Base-by-base conservation (phyloP, 2,797 vertebrate species). In the Craterocephalus amniculus region DNA sequence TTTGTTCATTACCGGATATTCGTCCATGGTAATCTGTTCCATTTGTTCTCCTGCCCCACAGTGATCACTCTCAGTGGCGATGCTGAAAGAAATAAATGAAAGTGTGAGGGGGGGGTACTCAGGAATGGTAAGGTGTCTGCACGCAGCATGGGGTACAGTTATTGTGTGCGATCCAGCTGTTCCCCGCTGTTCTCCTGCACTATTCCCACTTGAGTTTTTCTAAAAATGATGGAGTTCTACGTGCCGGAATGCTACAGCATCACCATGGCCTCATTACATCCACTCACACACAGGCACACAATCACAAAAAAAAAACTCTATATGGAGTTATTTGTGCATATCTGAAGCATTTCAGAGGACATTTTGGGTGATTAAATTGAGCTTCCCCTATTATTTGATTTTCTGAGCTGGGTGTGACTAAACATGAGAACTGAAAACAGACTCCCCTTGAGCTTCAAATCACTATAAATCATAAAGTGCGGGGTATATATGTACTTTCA, bases 201-300 rank as follows among this genome's bases (percentile, higher is more conserved):
- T 79, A 88, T 87, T 89, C 91, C 87, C 78, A 45, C 71, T 83
- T 82, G 82, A 86, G 57, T 62, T 67, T 67, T 81, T 79, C 79
- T 43, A 66, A 76, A 67, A 79, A 82, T 80, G 87, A 90, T 89
- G 76, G 79, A 83, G 78, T 70, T 80, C 79, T 84, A 76, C 82
- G 66, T 83, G 69, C 83, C 24, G 48, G 71, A 89, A 84, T 65
- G 20, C 63, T 31, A 49, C 79, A 78, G 76, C 79, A 79, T 89
- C 83, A 87, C 75, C 38, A 34, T 90, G 89, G 91, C 88, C 89
- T 91, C 75, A 83, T 91, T 92, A 81, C 79, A 79, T 83, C 73
- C 70, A 45, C 49, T 68, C 58, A 36, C 52, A 35, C 45, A 58
- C 58, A 70, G 20, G 8, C n/a, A 61, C 55, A 63, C 56, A 24